Percentiles rank a stretch among this genome's conserved stretches.
Evolutionary conservation across 2,888 invertebrate genomes (phyloP).

Genomic region (Lysandra bellargus): DNA sequence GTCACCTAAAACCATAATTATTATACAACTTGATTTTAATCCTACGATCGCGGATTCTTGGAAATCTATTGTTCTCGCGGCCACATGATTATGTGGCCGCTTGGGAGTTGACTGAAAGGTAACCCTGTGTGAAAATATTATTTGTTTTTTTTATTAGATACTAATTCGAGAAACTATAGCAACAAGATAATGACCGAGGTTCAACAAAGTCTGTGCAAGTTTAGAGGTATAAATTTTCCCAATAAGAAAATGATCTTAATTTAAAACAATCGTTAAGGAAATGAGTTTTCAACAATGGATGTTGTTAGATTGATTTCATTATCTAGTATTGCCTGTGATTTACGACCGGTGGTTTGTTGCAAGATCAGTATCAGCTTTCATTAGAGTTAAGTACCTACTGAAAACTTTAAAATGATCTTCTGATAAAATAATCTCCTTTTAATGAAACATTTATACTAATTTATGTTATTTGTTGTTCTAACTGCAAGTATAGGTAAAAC

Average conservation of each 20-base stretch:
- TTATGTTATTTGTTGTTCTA: too few species aligned
- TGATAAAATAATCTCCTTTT: background rate
- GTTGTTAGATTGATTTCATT: slow-evolving; percentile 24
- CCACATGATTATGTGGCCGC: too few species aligned
- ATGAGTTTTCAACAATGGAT: slow-evolving; percentile 14
- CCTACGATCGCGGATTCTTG: too few species aligned
- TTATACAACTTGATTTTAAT: too few species aligned
- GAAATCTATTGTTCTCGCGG: too few species aligned
- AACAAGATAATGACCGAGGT: background rate
- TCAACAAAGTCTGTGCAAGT: background rate
- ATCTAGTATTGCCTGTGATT: slow-evolving; percentile 1
- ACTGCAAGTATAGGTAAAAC: too few species aligned
- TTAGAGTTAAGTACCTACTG: background rate
- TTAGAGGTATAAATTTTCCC: background rate
- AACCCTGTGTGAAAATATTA: too few species aligned
- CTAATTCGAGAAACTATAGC: too few species aligned
- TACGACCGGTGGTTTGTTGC: background rate
- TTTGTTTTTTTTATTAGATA: too few species aligned
- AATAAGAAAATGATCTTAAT: background rate
- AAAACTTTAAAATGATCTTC: background rate
- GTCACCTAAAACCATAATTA: background rate
- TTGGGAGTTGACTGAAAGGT: too few species aligned
- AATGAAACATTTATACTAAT: too few species aligned
- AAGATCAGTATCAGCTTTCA: background rate
- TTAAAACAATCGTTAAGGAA: background rate